Evolutionary conservation across 1,140 invertebrate species (phyloP), one percentile per base, ranked within the genome.

Genomic region (Cydia amplana): DNA sequence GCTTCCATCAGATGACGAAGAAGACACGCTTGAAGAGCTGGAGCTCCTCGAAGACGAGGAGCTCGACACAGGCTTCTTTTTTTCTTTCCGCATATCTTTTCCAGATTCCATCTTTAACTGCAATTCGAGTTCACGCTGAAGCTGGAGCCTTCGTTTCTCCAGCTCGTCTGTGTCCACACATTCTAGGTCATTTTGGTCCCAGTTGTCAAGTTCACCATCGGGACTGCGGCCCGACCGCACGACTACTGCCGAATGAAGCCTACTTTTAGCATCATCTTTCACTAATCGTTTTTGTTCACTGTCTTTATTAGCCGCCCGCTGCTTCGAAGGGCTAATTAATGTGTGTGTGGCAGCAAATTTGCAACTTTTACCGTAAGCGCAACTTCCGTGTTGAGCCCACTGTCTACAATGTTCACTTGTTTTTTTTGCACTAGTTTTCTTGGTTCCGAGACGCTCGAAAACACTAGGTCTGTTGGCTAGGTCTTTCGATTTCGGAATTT

Each of bases 121-220:
- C 85, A 96, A 93, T 83, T 96, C 96, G 86, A 97, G 93, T 92
- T 97, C 96, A 83, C 96, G 93, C 86, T 97, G 95, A 79, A 97
- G 93, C 82, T 96, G 94, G 83, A 95, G 95, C 79, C 96, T 93
- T 77, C 96, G 94, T 90, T 95, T 95, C 88, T 97, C 96, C 80
- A 97, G 92, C 60, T 95, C 96, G 85, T 97, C 96, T 77, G 97
- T 96, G 92, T 97, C 96, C 78, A 96, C 96, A 93, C 96, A 96
- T 86, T 97, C 97, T 83, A 97, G 91, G 90, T 96, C 95, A 80
- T 95, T 96, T 91, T 96, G 95, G 87, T 96, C 95, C 95, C 96
- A 96, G 84, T 95, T 95, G 84, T 96, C 95, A 88, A 95, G 95
- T 83, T 96, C 95, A 79, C 94, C 93, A 77, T 95, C 95, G 32